Base-by-base conservation (phyloP, 2,113 vertebrate genomes). In the Microcebus murinus region DNA sequence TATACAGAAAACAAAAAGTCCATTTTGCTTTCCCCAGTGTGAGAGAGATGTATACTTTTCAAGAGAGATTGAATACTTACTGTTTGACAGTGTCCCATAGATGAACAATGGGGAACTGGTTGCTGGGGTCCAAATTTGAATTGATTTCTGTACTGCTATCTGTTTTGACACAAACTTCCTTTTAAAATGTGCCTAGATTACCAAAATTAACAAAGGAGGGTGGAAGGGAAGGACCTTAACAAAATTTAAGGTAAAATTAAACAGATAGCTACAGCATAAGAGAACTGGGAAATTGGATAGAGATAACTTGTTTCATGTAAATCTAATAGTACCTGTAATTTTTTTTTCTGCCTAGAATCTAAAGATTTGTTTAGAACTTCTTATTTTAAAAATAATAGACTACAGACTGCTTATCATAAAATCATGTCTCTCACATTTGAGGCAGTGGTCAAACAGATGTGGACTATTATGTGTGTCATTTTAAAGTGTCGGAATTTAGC, bases 141-240 rank as follows among this genome's bases (percentile, higher is more conserved):
- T 94, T 97, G 92, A 93, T 96, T 97, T 98, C 86, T 90, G 94
- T 97, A 94, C 89, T 97, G 96, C 95, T 98, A 21, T 97, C 97
- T 97, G 94, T 97, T 95, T 97, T 97, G 96, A 96, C 97, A 90
- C 34, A 45, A 21, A 94, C 94, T 96, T 96, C 79, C 92, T 97
- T 98, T 92, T 86, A 93, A 98, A 98, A 98, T 96, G 98, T 99
- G 98, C 98, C 98, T 98, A 97, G 97, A 90, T 91, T 88, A 92
- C 86, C 95, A 94, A 97, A 98, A 96, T 0, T 48, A 92, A 96
- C 97, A 89, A 0, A 73, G 34, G 8, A 0, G n/a, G 63, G 31
- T 25, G 14, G 31, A 11, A 1, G 4, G 85, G 79, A 36, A 57
- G 81, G 96, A 94, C 55, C 21, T 61, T 84, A 97, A 88, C 84